Evolutionary conservation across 2,113 vertebrate species (phyloP), one percentile per base, ranked within the genome.

Genomic region (Cyphomyrus plagiostoma): DNA sequence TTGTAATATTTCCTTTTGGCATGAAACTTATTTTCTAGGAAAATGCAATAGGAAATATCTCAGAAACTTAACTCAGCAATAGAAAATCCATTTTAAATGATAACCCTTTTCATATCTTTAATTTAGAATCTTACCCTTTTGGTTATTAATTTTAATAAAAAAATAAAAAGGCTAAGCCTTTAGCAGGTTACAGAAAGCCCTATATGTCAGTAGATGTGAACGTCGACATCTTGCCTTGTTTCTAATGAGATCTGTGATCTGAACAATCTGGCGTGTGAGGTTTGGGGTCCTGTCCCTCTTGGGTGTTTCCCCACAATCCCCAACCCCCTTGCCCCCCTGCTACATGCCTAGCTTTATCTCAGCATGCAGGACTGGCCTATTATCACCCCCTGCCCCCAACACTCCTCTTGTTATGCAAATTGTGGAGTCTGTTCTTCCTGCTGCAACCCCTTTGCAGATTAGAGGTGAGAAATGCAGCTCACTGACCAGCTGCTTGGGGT

Each of bases 381-480:
- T 84, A 89, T 62, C 39, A 21, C 39, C 50, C 23, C 74, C 35
- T 48, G 11, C 88, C 39, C 39, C 39, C 80, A 48, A 48, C 70
- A 42, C 35, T 83, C 74, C 52, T 89, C 80, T 89, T 89, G 77
- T 89, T 80, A 89, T 89, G 89, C 52, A 85, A 89, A 89, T 89
- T 56, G 50, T 50, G 53, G 89, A n/a, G 80, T 56, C 52, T 62
- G 74, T 83, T 89, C 35, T 84, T 42, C 52, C 35, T 80, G 45
- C 89, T 50, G 52, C 89, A 83, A 53, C 80, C 39, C 80, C 52
- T 42, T 1, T 89, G 80, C 89, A 89, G 80, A 89, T 85, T 89
- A 89, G 80, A 89, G 89, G 89, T 89, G 89, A 89, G 80, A 85
- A 85, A 80, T 83, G 77, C 17, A 30, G 17, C 70, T 77, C 48